Evolutionary conservation across 1,140 invertebrate genomes (phyloP).

Genomic region (Drosophila quadrilineata): DNA sequence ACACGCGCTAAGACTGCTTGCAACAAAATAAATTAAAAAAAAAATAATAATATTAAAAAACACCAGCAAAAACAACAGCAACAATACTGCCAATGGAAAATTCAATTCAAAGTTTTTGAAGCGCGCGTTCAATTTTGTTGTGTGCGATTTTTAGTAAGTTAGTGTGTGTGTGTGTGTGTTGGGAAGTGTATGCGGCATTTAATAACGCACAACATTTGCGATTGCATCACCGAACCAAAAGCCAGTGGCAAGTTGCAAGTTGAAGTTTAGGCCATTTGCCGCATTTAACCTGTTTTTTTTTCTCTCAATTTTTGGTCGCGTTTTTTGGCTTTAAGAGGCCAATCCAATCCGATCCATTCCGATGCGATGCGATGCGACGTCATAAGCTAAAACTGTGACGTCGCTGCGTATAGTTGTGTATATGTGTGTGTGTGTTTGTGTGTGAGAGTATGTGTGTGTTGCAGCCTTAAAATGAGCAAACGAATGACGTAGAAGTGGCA

Average conservation of each 20-base stretch:
- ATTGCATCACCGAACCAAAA: slow-evolving; percentile 58
- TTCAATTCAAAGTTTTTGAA: no score
- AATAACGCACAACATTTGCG: slow-evolving; percentile 15
- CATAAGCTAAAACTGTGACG: slow-evolving; percentile 33
- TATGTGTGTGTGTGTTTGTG: slow-evolving; percentile 10
- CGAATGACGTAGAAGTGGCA: slow-evolving; percentile 36
- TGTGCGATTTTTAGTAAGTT: not conserved
- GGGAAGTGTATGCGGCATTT: slow-evolving; percentile 20
- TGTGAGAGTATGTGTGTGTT: slow-evolving; percentile 20
- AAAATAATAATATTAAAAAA: not conserved
- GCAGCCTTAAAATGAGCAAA: slow-evolving; percentile 35
- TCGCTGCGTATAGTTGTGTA: slow-evolving; percentile 9
- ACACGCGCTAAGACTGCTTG: no score
- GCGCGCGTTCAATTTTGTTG: slow-evolving; percentile 4
- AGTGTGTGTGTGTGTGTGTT: not conserved
- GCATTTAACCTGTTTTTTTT: slow-evolving; percentile 28
- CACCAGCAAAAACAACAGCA: not conserved
- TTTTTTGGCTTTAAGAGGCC: no score
- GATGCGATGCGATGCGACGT: slow-evolving; percentile 14
- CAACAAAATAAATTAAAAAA: slow-evolving; percentile 13
- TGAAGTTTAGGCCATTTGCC: slow-evolving; percentile 10
- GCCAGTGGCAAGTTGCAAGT: slow-evolving; percentile 6
- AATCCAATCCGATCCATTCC: not conserved
- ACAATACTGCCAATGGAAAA: no score
- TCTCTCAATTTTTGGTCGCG: not conserved